Percentiles rank a stretch among this genome's conserved stretches.
Evolutionary conservation across 1,140 invertebrate genomes (phyloP).

Genomic region (Drosophila kikkawai): DNA sequence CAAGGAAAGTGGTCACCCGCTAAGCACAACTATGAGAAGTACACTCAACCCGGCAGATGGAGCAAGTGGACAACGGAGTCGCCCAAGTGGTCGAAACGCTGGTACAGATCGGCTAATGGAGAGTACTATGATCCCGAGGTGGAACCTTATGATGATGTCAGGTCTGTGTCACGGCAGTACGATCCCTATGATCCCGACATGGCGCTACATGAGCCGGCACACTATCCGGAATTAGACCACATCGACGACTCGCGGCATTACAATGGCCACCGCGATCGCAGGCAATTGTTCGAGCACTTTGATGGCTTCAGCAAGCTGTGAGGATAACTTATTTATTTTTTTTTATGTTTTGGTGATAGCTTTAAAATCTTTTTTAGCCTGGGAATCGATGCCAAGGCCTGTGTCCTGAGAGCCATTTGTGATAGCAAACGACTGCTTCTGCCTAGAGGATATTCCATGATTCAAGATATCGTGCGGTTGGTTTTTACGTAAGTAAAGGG

Average conservation of each 20-base stretch:
- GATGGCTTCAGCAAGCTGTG: constrained; percentile 73
- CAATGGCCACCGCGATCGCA: constrained; percentile 70
- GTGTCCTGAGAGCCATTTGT: constrained; percentile 75
- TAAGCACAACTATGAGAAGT: constrained; percentile 32
- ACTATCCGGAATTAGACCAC: constrained; percentile 54
- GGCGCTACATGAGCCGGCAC: constrained; percentile 22
- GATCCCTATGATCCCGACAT: constrained; percentile 57
- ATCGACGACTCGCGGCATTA: constrained; percentile 48
- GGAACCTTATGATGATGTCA: constrained; percentile 30
- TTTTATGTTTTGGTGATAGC: not conserved
- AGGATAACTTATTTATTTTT: not conserved
- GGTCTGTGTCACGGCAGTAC: constrained; percentile 8
- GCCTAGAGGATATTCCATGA: constrained; percentile 76
- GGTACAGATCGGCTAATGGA: constrained; percentile 28
- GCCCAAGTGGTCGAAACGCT: constrained; percentile 52
- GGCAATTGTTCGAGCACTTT: constrained; percentile 73
- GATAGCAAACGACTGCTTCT: constrained; percentile 71
- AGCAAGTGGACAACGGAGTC: constrained; percentile 63
- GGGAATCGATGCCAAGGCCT: constrained; percentile 67
- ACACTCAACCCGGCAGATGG: constrained; percentile 52
- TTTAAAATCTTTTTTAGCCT: constrained; percentile 41
- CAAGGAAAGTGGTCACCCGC: constrained; percentile 37
- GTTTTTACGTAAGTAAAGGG: constrained; percentile 66
- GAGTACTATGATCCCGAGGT: constrained; percentile 40
- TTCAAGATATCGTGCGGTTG: constrained; percentile 74